Evolutionary conservation across 2,113 vertebrate species (phyloP).

Genomic region (Geothlypis trichas): DNA sequence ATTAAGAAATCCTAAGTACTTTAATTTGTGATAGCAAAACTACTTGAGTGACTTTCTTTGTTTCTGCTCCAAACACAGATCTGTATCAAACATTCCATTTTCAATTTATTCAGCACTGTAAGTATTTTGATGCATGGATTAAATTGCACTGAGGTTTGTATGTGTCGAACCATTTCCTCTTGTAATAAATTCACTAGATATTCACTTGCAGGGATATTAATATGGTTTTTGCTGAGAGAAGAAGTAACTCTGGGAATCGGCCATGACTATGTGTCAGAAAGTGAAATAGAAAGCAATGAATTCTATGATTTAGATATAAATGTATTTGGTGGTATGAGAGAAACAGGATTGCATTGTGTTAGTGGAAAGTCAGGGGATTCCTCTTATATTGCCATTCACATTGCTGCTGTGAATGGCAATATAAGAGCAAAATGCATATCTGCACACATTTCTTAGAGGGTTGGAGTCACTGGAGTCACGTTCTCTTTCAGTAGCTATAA

Average conservation of each 20-base stretch:
- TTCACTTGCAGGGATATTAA: background rate
- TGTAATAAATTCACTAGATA: conserved; percentile 1
- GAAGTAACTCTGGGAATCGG: background rate
- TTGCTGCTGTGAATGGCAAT: background rate
- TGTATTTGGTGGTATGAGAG: background rate
- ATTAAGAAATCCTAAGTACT: conserved; percentile 20
- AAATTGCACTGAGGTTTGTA: conserved; percentile 1
- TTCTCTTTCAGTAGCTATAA: background rate
- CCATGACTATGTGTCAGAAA: background rate
- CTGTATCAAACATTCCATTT: background rate
- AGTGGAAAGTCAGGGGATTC: background rate
- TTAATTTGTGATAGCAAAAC: background rate
- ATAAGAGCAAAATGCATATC: background rate
- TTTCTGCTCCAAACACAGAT: background rate
- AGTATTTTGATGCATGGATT: conserved; percentile 17
- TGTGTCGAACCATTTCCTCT: background rate
- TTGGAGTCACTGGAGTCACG: background rate
- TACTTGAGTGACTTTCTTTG: background rate
- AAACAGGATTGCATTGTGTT: background rate
- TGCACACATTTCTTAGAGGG: background rate
- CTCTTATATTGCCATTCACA: background rate
- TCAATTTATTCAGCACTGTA: background rate
- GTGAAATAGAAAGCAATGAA: conserved; percentile 16
- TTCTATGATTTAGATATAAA: background rate
- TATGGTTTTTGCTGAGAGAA: background rate